These are phyloP conservation scores for Paraplagusia blochii DNA, from an alignment of 2,113 vertebrate genomes.

Conservation along the genomic window DNA sequence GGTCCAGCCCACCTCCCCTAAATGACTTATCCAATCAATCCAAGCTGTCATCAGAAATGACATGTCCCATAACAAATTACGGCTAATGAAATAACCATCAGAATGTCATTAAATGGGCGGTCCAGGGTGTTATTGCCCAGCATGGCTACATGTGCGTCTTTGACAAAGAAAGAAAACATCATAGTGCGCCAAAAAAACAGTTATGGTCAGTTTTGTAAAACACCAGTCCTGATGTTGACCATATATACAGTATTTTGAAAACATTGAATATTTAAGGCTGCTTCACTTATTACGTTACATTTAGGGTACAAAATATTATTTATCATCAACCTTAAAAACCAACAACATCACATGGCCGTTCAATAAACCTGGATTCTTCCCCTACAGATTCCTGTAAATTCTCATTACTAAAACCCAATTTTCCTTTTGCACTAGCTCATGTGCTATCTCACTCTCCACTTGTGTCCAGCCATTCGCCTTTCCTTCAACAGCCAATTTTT, in stretches of 20 bases:
- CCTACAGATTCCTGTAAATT: conserved; percentile 36
- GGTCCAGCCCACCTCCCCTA: conserved; percentile 58
- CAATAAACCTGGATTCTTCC: conserved; percentile 25
- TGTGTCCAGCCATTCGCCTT: conserved; percentile 56
- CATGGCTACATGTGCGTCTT: conserved; percentile 37
- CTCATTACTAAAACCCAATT: conserved; percentile 44
- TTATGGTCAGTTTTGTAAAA: conserved; percentile 15
- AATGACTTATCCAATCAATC: conserved; percentile 68
- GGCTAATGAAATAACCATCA: conserved; percentile 81
- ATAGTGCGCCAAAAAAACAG: conserved; percentile 41
- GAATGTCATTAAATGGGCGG: conserved; percentile 70
- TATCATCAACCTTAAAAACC: conserved; percentile 1
- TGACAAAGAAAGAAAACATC: conserved; percentile 11
- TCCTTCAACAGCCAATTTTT: conserved; percentile 59
- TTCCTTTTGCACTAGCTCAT: conserved; percentile 43
- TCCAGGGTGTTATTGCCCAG: conserved; percentile 60
- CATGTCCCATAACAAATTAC: conserved; percentile 77
- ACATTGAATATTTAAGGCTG: too few species aligned
- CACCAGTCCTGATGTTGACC: conserved; percentile 60
- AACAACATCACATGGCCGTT: conserved; percentile 2
- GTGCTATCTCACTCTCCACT: conserved; percentile 46
- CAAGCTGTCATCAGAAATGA: conserved; percentile 71
- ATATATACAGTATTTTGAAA: too few species aligned
- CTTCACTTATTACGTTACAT: not conserved
- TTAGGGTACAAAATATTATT: not conserved